phyloP scores from a whole-genome alignment of 2,888 invertebrate genomes.

The Torymus aiolomorphi region DNA sequence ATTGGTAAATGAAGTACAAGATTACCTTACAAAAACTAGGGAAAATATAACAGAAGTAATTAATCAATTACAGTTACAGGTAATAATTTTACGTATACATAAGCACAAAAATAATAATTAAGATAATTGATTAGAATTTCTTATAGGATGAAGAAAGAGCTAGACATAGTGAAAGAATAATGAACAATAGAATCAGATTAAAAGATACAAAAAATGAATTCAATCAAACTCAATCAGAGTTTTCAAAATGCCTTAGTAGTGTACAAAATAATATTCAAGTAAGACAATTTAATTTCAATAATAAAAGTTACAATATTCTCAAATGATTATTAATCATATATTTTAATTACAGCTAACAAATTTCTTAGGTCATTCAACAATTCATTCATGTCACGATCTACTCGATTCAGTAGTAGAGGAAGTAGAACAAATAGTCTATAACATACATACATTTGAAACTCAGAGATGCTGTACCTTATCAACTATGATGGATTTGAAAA shows the following conservation, averaged over 20 bases:
- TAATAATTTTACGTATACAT: constrained; percentile 48
- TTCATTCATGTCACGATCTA: constrained; percentile 63
- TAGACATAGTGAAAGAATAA: constrained; percentile 66
- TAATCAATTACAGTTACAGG: constrained; percentile 67
- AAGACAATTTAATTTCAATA: constrained; percentile 11
- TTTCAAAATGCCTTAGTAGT: constrained; percentile 60
- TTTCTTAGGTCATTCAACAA: constrained; percentile 59
- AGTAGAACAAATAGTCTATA: constrained; percentile 66
- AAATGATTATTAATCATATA: constrained; percentile 14
- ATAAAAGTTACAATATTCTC: constrained; percentile 18
- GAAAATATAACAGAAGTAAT: constrained; percentile 66
- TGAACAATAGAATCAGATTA: constrained; percentile 64
- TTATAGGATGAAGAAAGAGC: constrained; percentile 67
- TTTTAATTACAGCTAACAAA: constrained; percentile 58
- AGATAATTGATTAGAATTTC: constrained; percentile 27
- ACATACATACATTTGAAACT: constrained; percentile 64
- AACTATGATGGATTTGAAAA: constrained; percentile 46
- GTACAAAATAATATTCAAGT: constrained; percentile 63
- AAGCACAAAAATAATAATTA: constrained; percentile 6
- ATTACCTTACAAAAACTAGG: constrained; percentile 64
- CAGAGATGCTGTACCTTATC: constrained; percentile 61
- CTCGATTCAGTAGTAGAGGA: constrained; percentile 66
- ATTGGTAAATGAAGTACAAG: constrained; percentile 64
- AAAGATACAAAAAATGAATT: constrained; percentile 72
- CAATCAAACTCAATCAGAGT: constrained; percentile 65